phyloP scores from a whole-genome alignment of 2,113 vertebrate species.

The Pseudorectes ferrugineus region DNA sequence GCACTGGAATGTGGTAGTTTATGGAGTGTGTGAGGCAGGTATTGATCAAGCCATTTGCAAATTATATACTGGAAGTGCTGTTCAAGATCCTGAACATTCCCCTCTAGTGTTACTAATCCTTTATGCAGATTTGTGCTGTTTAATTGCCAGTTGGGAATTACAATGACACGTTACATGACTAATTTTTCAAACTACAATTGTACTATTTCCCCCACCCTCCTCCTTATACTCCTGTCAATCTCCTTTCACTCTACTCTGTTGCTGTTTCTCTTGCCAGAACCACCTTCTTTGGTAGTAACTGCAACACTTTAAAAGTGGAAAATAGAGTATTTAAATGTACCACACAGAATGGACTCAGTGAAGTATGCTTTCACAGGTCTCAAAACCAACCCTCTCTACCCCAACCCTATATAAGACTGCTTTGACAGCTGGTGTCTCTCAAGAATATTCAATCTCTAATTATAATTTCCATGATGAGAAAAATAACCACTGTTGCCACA shows the following conservation, averaged over 20 bases:
- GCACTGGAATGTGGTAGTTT: neutral
- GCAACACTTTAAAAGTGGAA: neutral
- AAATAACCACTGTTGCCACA: neutral
- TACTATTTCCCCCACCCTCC: neutral
- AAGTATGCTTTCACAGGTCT: rapidly evolving
- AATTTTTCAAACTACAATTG: neutral
- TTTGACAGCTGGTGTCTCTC: neutral
- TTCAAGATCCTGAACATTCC: neutral
- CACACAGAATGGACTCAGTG: neutral
- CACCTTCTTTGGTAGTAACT: neutral
- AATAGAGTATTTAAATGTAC: neutral
- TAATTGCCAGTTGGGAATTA: constrained; percentile 22
- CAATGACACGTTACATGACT: neutral
- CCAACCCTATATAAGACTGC: neutral
- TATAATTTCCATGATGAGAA: neutral
- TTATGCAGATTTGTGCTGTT: neutral
- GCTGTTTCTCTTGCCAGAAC: neutral
- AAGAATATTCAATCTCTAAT: neutral
- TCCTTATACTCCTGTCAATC: neutral
- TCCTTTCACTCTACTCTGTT: neutral
- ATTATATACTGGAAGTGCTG: neutral
- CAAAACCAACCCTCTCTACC: neutral
- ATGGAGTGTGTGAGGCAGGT: neutral
- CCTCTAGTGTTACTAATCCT: neutral
- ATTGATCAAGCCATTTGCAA: neutral